Evolutionary conservation across 1,140 invertebrate genomes (phyloP).

Genomic region (Drosophila sucinea): DNA sequence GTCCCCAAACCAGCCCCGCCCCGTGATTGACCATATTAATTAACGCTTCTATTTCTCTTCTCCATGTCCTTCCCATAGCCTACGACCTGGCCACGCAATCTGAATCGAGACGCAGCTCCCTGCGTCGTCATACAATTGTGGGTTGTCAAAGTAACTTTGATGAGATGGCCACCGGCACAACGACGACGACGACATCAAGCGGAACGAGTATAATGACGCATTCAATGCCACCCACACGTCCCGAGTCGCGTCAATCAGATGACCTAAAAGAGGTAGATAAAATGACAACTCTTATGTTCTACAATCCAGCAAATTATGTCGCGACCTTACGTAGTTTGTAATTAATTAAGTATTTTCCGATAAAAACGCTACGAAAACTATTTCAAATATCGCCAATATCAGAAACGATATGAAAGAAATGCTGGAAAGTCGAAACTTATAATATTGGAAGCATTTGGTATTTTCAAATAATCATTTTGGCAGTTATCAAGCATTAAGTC

Average conservation of each 20-base stretch:
- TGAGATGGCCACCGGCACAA: conserved; percentile 62
- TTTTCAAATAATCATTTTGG: too few species aligned
- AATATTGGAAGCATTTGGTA: too few species aligned
- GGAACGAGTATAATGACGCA: conserved; percentile 74
- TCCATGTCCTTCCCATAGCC: conserved; percentile 83
- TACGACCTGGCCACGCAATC: conserved; percentile 92
- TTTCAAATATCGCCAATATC: too few species aligned
- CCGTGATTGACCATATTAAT: conserved; percentile 25
- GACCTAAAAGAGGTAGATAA: conserved; percentile 69
- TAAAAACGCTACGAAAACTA: too few species aligned
- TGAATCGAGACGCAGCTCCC: conserved; percentile 87
- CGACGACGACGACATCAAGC: conserved; percentile 7
- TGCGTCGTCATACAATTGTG: conserved; percentile 89
- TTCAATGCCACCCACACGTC: conserved; percentile 89
- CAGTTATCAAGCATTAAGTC: neutral
- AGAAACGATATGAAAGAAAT: too few species aligned
- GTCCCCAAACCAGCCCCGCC: neutral
- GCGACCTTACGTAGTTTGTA: neutral
- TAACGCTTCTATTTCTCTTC: conserved; percentile 19
- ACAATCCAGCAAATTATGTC: neutral
- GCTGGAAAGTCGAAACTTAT: neutral
- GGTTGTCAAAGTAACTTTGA: conserved; percentile 85
- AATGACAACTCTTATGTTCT: neutral
- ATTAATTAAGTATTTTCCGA: neutral
- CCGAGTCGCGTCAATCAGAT: conserved; percentile 85